Evolutionary conservation across 2,888 invertebrate species (phyloP).

Genomic region (Salpingus planirostris): DNA sequence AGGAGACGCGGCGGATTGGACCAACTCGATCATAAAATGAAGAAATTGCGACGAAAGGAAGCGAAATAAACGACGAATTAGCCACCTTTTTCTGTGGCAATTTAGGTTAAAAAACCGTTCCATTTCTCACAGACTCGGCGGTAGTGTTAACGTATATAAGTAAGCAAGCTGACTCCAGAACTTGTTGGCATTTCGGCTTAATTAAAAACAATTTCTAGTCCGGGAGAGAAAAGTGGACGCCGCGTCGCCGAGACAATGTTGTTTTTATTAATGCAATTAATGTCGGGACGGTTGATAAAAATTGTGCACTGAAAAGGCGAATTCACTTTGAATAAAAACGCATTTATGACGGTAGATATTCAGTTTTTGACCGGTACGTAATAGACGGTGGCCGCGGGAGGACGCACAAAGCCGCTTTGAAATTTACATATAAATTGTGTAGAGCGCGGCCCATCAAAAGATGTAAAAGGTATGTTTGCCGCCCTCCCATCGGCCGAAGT

Average conservation of each 20-base stretch:
- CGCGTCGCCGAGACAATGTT: no score
- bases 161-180: no score
- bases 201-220: no score
- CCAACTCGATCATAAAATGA: conserved; percentile 26
- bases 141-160: no score
- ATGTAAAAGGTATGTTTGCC: conserved; percentile 22
- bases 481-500: conserved; percentile 13
- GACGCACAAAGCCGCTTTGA: conserved; percentile 14
- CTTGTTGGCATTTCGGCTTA: no score
- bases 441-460: conserved; percentile 26
- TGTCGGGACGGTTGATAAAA: conserved; percentile 24
- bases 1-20: conserved; percentile 22
- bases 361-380: conserved; percentile 12
- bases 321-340: conserved; percentile 25
- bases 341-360: conserved; percentile 17
- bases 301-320: conserved; percentile 26
- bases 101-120: conserved; percentile 2
- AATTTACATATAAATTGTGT: conserved; percentile 34
- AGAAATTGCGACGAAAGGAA: conserved; percentile 22
- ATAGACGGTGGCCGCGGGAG: conserved; percentile 16
- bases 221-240: conserved; percentile 1
- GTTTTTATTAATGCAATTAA: conserved; percentile 26
- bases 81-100: conserved; percentile 3
- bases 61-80: conserved; percentile 5
- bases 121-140: no score